These are phyloP conservation scores for Apomyelois bistriatella DNA, from an alignment of 2,888 invertebrate genomes.

Conservation along the genomic window DNA sequence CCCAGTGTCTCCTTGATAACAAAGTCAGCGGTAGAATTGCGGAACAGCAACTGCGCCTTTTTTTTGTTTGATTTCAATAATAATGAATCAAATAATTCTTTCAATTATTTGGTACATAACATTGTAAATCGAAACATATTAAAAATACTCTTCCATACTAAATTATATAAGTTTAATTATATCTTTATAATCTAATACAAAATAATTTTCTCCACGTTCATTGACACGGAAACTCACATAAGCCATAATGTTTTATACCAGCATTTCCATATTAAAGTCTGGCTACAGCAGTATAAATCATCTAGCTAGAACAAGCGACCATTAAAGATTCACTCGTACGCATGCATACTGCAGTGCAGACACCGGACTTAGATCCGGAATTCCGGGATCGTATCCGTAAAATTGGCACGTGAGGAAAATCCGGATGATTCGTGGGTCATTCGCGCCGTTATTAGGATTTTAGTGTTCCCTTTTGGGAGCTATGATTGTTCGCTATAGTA, in stretches of 20 bases:
- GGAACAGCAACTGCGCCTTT: no score
- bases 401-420: background rate
- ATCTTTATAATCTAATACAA: no score
- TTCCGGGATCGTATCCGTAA: background rate
- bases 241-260: background rate
- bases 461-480: background rate
- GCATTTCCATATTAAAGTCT: background rate
- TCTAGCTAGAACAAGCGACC: background rate
- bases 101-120: no score
- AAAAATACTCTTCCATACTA: no score
- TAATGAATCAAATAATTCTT: no score
- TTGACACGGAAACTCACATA: background rate
- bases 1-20: no score
- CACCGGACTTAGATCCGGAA: background rate
- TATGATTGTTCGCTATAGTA: no score
- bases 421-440: background rate
- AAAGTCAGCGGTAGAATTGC: no score
- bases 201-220: background rate
- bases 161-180: no score
- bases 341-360: background rate
- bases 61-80: no score
- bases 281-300: slow-evolving; percentile 4
- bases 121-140: no score
- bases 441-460: background rate
- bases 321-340: slow-evolving; percentile 7